Base-by-base conservation (phyloP, 2,113 vertebrate genomes). In the Gorsachius goisagi region DNA sequence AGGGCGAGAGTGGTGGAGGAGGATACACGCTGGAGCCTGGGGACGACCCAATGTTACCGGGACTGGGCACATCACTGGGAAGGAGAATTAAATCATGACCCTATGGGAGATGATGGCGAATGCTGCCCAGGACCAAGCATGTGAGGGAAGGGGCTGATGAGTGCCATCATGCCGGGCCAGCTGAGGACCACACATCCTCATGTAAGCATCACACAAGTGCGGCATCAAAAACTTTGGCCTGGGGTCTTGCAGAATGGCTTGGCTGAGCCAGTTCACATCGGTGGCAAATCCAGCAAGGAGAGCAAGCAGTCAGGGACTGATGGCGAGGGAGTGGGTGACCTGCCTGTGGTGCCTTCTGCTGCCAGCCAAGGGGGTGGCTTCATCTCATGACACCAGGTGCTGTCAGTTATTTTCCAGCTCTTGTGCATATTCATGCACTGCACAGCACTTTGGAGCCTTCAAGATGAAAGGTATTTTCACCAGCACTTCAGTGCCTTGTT, bases 391-490 rank as follows among this genome's bases (percentile, higher is more conserved):
- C 1, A 22, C 72, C 52, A 8, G 12, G 33, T 62, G 63, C n/a
- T 86, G 39, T 10, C 5, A 67, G 37, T 67, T 84, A 3, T 60
- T 87, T 88, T 84, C 33, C 68, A 68, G 76, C 32, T 93, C 44
- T 55, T 9, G 14, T 23, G 52, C 37, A 60, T 47, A 33, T 72
- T 60, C 67, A 44, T 5, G 72, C 26, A n/a, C 75, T 55, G n/a
- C 82, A 74, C 27, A 55, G 82, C 71, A 80, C 85, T 92, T 82
- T 16, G 79, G 75, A 93, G 81, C 56, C 76, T 93, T 81, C 53
- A 22, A 94, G 95, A 96, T 96, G 94, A 95, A 95, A 97, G 94
- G 96, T 95, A 69, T 84, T 85, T 91, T 69, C 62, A 93, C 93
- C 77, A 91, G 89, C 80, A 76, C 55, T 95, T 91, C 82, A 66